Base-by-base conservation (phyloP, 2,888 invertebrate genomes). In the Erebia aethiops region DNA sequence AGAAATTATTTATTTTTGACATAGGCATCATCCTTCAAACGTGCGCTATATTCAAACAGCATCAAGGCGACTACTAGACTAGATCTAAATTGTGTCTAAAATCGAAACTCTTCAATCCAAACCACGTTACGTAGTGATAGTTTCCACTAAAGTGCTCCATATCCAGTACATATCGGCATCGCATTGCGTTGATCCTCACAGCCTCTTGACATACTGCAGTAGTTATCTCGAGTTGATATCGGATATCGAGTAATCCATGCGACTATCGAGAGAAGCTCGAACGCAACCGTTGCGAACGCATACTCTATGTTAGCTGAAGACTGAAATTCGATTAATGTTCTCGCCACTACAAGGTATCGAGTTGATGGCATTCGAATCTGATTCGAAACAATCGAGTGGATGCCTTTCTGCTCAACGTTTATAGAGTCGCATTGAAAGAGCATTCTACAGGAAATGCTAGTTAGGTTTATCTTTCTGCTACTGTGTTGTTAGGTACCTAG, bases 321-420 rank as follows among this genome's bases (percentile, higher is more conserved):
- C 86, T 87, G 86, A 90, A 87, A 92, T 91, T 88, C 91, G 90
- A 92, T 92, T 91, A 91, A 89, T 86, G 88, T 86, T 89, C 67
- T 11, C 67, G 67, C 65, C 54, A 71, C 73, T 71, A 62, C 65
- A 67, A 67, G 56, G 66, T 80, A 85, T 85, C 84, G 80, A 87
- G 84, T 85, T 84, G 82, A 83, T 81, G 84, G 80, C 82, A 79
- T 87, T 87, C 84, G 85, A 86, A 88, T 86, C 82, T 81, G 79
- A 84, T 84, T 83, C 77, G 78, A 80, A 77, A 78, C 79, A 63
- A 56, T 69, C 46, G 56, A 69, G 46, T 57, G 46, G 43, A 46
- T 56, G 10, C 43, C 41, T 66, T 56, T 62, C 46, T 46, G 49
- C 49, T 62, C 46, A 21, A 61, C 14, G 21, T 43, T 61, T 61